Evolutionary conservation across 2,888 invertebrate genomes (phyloP).

Genomic region (Apocheima hispidaria): DNA sequence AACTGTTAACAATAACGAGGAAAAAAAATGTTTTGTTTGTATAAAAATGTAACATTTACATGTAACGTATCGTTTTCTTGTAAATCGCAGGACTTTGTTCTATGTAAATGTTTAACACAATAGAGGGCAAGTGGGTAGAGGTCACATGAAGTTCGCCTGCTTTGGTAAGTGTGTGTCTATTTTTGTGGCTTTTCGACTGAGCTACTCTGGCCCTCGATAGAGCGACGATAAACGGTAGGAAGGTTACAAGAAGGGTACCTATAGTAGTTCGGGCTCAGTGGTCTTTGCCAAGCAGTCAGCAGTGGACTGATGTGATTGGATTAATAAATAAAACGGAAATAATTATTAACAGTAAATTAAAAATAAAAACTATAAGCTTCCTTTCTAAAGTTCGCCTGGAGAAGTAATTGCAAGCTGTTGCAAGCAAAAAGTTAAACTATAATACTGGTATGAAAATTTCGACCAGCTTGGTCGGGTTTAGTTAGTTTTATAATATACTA

Average conservation of each 20-base stretch:
- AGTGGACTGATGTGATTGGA: too few relatives aligned
- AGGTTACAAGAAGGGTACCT: neutral
- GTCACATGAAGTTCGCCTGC: conserved; percentile 40
- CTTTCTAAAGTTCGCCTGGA: too few relatives aligned
- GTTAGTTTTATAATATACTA: too few relatives aligned
- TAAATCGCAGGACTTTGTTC: conserved; percentile 43
- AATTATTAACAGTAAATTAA: too few relatives aligned
- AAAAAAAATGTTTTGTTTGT: neutral
- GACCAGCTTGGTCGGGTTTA: too few relatives aligned
- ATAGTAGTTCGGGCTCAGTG: too few relatives aligned
- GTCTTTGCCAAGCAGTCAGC: too few relatives aligned
- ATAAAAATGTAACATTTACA: conserved; percentile 1
- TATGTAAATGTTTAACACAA: conserved; percentile 65
- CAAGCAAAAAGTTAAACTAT: too few relatives aligned
- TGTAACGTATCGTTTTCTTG: conserved; percentile 4
- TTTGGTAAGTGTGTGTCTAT: neutral
- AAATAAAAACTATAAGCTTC: too few relatives aligned
- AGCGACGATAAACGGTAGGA: neutral
- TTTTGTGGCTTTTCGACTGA: conserved; percentile 4
- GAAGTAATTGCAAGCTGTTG: too few relatives aligned
- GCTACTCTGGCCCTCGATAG: neutral
- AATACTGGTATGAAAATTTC: too few relatives aligned
- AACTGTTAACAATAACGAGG: neutral
- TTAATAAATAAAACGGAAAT: too few relatives aligned
- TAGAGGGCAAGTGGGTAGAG: conserved; percentile 65